phyloP scores from a whole-genome alignment of 1,140 invertebrate genomes.

The Lepidurus packardi region DNA sequence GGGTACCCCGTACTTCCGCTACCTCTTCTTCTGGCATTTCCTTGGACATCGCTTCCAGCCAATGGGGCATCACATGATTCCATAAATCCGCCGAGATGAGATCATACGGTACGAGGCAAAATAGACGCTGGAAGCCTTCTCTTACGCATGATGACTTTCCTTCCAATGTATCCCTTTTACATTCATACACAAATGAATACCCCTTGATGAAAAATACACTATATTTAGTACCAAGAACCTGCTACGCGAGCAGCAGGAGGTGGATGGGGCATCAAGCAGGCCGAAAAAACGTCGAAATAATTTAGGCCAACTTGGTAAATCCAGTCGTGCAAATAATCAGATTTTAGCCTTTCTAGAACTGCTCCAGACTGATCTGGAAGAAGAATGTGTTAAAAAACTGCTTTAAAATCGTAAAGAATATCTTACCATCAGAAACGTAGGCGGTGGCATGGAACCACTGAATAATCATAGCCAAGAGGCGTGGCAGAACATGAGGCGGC shows the following conservation, averaged over 20 bases:
- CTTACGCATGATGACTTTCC: conserved; percentile 87
- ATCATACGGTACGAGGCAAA: conserved; percentile 95
- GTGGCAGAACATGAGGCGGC: conserved; percentile 79
- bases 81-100: conserved; percentile 92
- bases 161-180: conserved; percentile 73
- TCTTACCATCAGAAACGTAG: conserved; percentile 85
- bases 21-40: conserved; percentile 90
- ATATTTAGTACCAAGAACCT: conserved; percentile 70
- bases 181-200: conserved; percentile 29
- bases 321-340: conserved; percentile 89
- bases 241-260: conserved; percentile 85
- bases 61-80: conserved; percentile 96
- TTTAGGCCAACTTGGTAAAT: conserved; percentile 72
- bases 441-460: conserved; percentile 99
- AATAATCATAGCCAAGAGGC: conserved; percentile 91
- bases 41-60: conserved; percentile 95
- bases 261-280: conserved; percentile 76
- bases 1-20: conserved; percentile 80
- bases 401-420: conserved; percentile 31
- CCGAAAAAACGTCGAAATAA: conserved; percentile 81
- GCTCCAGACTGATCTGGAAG: conserved; percentile 69
- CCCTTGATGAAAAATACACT: conserved; percentile 24
- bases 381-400: not conserved
- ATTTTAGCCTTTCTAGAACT: conserved; percentile 84
- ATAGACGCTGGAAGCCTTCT: conserved; percentile 84